phyloP scores from a whole-genome alignment of 2,888 invertebrate species.

The Mongoloraphidia duomilia region DNA sequence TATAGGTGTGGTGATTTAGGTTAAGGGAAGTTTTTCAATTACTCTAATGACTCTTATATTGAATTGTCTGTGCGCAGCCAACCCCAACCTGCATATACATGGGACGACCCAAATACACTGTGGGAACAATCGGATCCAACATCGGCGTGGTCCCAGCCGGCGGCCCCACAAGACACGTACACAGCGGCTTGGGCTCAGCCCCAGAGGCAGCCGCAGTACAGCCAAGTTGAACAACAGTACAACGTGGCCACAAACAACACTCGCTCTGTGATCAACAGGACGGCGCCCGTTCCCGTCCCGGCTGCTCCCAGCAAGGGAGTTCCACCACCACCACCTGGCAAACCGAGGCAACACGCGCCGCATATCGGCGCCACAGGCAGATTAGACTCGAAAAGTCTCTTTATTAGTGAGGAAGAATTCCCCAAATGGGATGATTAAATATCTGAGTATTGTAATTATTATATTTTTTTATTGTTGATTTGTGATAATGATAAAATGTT shows the following conservation, averaged over 20 bases:
- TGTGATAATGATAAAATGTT: background rate
- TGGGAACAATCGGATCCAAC: conserved; percentile 24
- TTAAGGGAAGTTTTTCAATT: too few species aligned
- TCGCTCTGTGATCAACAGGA: conserved; percentile 25
- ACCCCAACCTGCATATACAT: conserved; percentile 8
- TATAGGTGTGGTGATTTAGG: too few species aligned
- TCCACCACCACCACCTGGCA: conserved; percentile 9
- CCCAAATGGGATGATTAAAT: conserved; percentile 52
- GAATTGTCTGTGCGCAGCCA: conserved; percentile 16
- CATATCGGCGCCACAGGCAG: conserved; percentile 19
- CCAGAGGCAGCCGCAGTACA: conserved; percentile 18
- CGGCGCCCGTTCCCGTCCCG: conserved; percentile 17
- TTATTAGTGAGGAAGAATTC: conserved; percentile 43
- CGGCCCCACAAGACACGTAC: conserved; percentile 25
- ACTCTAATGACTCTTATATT: background rate
- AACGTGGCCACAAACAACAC: conserved; percentile 28
- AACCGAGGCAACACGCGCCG: conserved; percentile 22
- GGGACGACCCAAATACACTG: conserved; percentile 9
- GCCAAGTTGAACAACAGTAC: conserved; percentile 29
- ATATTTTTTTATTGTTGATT: conserved; percentile 1
- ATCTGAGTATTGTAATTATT: conserved; percentile 1
- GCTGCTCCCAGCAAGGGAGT: conserved; percentile 20
- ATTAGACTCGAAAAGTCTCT: conserved; percentile 29
- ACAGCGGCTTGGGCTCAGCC: conserved; percentile 7
- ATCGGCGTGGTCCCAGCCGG: conserved; percentile 27